A percentile compares a stretch with the other conserved stretches of the same genome.
phyloP scores from a whole-genome alignment of 2,888 invertebrate species.

The Allygus modestus region DNA sequence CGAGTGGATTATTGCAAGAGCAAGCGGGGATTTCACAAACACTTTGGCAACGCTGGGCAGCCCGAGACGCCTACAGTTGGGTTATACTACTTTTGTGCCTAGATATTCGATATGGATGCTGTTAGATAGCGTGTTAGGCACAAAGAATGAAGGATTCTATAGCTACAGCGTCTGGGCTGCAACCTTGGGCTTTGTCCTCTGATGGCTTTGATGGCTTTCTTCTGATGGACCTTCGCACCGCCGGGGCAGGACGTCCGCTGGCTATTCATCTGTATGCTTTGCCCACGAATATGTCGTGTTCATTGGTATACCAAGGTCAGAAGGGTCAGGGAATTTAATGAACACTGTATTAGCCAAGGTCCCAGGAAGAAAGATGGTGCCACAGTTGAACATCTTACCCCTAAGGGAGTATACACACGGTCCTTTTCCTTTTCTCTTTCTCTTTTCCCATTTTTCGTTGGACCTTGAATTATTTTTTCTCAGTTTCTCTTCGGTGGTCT shows the following conservation, averaged over 20 bases:
- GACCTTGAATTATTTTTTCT: too few species aligned
- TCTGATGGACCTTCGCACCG: not conserved
- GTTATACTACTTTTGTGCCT: not conserved
- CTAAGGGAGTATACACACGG: too few species aligned
- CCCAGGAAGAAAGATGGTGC: too few species aligned
- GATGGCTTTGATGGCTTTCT: not conserved
- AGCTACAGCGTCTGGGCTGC: not conserved
- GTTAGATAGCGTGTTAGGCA: too few species aligned
- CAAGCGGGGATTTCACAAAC: slow-evolving; percentile 36
- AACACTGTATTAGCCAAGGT: not conserved
- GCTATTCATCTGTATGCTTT: not conserved
- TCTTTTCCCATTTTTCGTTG: too few species aligned
- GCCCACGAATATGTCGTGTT: not conserved
- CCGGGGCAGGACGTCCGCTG: not conserved
- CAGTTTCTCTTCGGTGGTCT: too few species aligned
- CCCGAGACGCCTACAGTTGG: not conserved
- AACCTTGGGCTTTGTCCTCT: slow-evolving; percentile 1
- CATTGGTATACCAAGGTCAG: not conserved
- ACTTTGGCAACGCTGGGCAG: slow-evolving; percentile 21
- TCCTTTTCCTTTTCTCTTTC: too few species aligned
- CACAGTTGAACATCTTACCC: too few species aligned
- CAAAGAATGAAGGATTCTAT: too few species aligned
- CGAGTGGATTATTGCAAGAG: slow-evolving; percentile 30
- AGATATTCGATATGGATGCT: too few species aligned
- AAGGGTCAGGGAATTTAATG: not conserved